A percentile compares a stretch with the other conserved stretches of the same genome.
phyloP scores from a whole-genome alignment of 2,888 invertebrate genomes.

The Drosophila mimica region DNA sequence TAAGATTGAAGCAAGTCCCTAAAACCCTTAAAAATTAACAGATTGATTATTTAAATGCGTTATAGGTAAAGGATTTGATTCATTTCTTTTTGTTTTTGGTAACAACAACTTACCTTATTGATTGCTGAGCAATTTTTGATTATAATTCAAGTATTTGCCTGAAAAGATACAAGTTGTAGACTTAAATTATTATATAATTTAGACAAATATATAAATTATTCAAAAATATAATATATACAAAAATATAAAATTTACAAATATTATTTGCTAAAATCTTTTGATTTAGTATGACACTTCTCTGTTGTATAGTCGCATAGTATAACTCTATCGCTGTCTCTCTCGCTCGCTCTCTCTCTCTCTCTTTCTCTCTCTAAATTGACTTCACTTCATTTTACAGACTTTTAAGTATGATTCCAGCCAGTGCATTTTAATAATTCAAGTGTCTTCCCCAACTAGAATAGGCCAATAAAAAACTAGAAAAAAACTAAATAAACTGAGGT shows the following conservation, averaged over 20 bases:
- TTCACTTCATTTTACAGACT: not conserved
- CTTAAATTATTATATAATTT: not conserved
- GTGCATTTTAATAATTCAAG: not conserved
- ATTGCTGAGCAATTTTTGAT: not conserved
- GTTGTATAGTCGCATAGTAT: not conserved
- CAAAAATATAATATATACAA: too few relatives aligned
- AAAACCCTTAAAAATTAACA: too few relatives aligned
- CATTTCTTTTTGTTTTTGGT: not conserved
- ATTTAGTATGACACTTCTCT: not conserved
- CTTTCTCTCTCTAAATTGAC: not conserved
- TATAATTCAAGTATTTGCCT: not conserved
- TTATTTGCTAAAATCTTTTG: not conserved
- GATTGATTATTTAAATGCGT: not conserved
- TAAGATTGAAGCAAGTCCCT: rapidly evolving
- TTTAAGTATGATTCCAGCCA: not conserved
- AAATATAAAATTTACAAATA: not conserved
- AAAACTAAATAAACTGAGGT: not conserved
- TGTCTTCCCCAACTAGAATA: not conserved
- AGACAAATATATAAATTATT: too few relatives aligned
- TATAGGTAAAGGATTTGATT: not conserved
- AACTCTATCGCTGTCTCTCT: not conserved
- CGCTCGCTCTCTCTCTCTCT: too few relatives aligned
- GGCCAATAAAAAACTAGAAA: not conserved
- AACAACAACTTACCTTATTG: constrained; percentile 14
- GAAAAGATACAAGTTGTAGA: constrained; percentile 14